Evolutionary conservation across 2,888 invertebrate species (phyloP), one percentile per base, ranked within the genome.

Genomic region (Nemapogon koenigi): DNA sequence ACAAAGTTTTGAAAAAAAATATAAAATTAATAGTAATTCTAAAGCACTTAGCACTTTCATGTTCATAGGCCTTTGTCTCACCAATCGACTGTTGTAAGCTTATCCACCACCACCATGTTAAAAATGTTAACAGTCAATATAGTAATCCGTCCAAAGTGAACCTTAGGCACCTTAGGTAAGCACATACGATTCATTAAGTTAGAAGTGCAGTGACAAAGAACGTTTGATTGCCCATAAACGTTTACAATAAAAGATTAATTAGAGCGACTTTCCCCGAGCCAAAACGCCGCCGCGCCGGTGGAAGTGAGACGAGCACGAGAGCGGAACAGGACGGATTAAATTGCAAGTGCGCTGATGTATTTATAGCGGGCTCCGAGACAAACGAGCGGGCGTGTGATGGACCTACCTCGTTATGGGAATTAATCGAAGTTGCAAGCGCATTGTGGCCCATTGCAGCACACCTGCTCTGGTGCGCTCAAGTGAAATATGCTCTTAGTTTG

Each of bases 321-420:
- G 59, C 64, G 63, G 62, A 71, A 66, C 69, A 63, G 64, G 63
- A 66, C 61, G 69, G 75, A 76, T 76, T 76, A 75, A 76, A 76
- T 72, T 71, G 73, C 73, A 68, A 73, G 72, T 69, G 66, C 75
- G 72, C 64, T 76, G 76, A 76, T 72, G 73, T 76, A 76, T 76
- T 76, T 76, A 78, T 75, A 72, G 76, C 73, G 58, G 60, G 65
- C 55, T 62, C 60, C 60, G 73, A 75, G 76, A 76, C 78, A 76
- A 76, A 75, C 73, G 78, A 69, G 68, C 73, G 65, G 49, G 55
- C 67, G 57, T 59, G 72, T 76, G 76, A 78, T 76, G 76, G 76
- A 76, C 73, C 71, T 61, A 65, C 64, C 76, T 76, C 76, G 76
- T 78, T 78, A 76, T 76, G 67, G 65, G 73, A 73, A 76, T 78